These are phyloP conservation scores for Coptodon rendalli DNA, from an alignment of 2,113 vertebrate genomes.

Conservation along the genomic window DNA sequence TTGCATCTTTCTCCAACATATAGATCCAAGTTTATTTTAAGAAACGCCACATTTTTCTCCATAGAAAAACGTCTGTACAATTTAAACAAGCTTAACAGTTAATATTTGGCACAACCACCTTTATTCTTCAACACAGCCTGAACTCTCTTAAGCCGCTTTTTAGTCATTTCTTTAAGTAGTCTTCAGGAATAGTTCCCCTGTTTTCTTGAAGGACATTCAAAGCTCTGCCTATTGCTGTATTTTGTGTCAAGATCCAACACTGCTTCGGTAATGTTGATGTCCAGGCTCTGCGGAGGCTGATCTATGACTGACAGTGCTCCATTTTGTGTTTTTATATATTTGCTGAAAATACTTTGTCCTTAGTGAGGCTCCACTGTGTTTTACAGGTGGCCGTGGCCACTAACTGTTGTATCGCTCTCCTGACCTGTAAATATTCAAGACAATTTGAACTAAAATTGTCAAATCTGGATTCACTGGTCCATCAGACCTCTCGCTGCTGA, in stretches of 20 bases:
- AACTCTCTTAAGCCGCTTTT: neutral
- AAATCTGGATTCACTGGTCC: neutral
- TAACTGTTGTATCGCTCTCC: neutral
- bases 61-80: neutral
- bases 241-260: neutral
- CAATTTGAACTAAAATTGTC: neutral
- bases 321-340: neutral
- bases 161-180: neutral
- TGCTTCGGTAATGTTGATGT: neutral
- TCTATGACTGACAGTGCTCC: neutral
- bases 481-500: neutral
- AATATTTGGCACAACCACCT: neutral
- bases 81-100: neutral
- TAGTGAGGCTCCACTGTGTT: no score
- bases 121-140: neutral
- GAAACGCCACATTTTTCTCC: neutral
- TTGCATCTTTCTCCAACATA: neutral
- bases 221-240: neutral
- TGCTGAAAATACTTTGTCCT: neutral
- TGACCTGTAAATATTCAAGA: neutral
- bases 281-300: neutral
- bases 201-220: neutral
- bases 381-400: no score
- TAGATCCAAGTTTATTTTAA: neutral
- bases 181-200: neutral